A percentile compares a stretch with the other conserved stretches of the same genome.
These are phyloP conservation scores for Regulus satrapa DNA, from an alignment of 2,113 vertebrate genomes.

Conservation along the genomic window DNA sequence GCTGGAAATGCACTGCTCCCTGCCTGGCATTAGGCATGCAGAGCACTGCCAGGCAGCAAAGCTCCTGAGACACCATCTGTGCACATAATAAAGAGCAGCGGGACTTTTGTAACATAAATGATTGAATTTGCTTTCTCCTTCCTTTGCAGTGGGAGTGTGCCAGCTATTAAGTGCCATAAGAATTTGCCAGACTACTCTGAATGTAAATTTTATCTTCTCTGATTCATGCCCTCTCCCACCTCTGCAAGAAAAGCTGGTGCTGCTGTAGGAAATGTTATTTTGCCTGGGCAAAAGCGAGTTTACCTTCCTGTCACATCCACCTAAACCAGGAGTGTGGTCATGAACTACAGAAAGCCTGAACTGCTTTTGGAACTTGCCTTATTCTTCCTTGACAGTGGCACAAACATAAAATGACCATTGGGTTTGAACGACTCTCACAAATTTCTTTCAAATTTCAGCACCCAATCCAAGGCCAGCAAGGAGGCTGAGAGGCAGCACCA, in stretches of 20 bases:
- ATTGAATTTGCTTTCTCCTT: conserved; percentile 58
- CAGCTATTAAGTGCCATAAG: conserved; percentile 61
- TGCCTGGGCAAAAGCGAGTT: neutral
- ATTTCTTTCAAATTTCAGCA: neutral
- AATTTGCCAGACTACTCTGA: conserved; percentile 45
- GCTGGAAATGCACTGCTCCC: conserved; percentile 7
- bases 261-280: neutral
- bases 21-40: conserved; percentile 51
- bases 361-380: neutral
- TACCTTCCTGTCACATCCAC: neutral
- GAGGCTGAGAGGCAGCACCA: neutral
- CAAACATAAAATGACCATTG: neutral
- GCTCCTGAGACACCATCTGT: conserved; percentile 57
- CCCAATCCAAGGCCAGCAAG: neutral
- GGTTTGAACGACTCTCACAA: neutral
- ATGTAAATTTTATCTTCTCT: conserved; percentile 27
- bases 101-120: conserved; percentile 59
- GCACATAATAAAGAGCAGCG: conserved; percentile 41
- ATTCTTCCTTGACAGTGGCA: neutral
- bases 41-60: conserved; percentile 52
- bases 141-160: conserved; percentile 45
- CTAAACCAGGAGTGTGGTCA: neutral
- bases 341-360: neutral
- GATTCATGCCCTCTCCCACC: conserved; percentile 27
- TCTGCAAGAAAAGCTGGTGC: neutral